These are phyloP conservation scores for Eupithecia tripunctaria DNA, from an alignment of 2,888 invertebrate genomes.

Conservation along the genomic window DNA sequence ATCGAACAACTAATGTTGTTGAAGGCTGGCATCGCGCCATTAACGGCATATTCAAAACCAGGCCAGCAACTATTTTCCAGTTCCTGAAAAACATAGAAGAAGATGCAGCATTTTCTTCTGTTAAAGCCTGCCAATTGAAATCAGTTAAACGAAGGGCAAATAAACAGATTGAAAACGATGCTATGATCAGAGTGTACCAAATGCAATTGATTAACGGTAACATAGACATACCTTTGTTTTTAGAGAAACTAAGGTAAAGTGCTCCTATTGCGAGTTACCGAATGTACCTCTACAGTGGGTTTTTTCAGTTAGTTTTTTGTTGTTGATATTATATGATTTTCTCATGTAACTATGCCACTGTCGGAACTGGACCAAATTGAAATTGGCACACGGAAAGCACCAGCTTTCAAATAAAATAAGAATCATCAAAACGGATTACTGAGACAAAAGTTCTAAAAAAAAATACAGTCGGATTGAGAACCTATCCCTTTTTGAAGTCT, in stretches of 20 bases:
- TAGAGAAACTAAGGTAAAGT: background rate
- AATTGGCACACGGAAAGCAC: too few relatives aligned
- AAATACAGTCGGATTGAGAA: too few relatives aligned
- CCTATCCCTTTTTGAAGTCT: too few relatives aligned
- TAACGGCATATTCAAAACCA: background rate
- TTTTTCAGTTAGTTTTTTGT: too few relatives aligned
- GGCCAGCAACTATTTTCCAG: slow-evolving; percentile 4
- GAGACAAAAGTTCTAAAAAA: too few relatives aligned
- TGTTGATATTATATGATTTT: too few relatives aligned
- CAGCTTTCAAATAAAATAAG: too few relatives aligned
- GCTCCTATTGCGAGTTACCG: background rate
- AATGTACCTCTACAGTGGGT: background rate
- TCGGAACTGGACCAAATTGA: too few relatives aligned
- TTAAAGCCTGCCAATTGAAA: slow-evolving; percentile 26
- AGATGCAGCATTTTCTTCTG: slow-evolving; percentile 19
- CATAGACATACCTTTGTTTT: slow-evolving; percentile 1
- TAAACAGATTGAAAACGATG: slow-evolving; percentile 29
- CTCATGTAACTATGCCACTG: too few relatives aligned
- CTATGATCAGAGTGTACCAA: slow-evolving; percentile 29
- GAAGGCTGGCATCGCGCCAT: background rate
- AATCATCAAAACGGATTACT: too few relatives aligned
- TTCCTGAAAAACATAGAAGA: slow-evolving; percentile 8
- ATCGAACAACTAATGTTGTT: slow-evolving; percentile 10
- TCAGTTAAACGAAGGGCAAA: slow-evolving; percentile 26
- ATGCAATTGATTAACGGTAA: slow-evolving; percentile 27